phyloP scores from a whole-genome alignment of 2,113 vertebrate genomes.

The Brachypteracias leptosomus region DNA sequence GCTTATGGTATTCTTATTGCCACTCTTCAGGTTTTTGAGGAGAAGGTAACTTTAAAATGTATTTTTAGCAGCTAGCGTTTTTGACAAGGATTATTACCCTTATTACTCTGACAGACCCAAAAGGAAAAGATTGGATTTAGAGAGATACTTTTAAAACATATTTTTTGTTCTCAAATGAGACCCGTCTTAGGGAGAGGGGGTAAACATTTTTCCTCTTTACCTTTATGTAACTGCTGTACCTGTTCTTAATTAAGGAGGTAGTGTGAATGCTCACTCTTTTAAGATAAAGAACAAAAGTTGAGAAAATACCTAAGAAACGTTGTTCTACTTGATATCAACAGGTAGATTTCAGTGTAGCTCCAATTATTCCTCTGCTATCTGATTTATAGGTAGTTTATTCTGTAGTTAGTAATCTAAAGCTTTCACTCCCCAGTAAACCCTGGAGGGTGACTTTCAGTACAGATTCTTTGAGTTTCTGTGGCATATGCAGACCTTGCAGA shows the following conservation, averaged over 20 bases:
- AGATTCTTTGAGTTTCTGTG: not conserved
- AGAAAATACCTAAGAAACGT: not conserved
- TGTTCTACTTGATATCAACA: not conserved
- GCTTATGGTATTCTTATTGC: not conserved
- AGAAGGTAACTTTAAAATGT: not conserved
- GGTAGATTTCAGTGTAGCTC: not conserved
- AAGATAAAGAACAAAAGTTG: not conserved
- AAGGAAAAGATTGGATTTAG: not conserved
- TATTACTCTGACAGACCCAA: not conserved
- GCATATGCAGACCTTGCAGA: constrained; percentile 16
- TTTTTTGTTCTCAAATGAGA: not conserved
- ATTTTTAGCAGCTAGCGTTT: not conserved
- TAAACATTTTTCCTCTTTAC: not conserved
- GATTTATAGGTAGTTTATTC: not conserved
- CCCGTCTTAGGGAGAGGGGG: not conserved
- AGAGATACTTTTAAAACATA: not conserved
- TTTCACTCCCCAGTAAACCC: not conserved
- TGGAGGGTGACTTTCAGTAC: not conserved
- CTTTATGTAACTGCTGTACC: not conserved
- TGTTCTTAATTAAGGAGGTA: not conserved
- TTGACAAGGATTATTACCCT: not conserved
- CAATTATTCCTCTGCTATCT: not conserved
- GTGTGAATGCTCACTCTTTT: not conserved
- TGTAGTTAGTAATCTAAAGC: not conserved
- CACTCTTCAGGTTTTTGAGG: not conserved